A percentile compares a stretch with the other conserved stretches of the same genome.
Conservation (phyloP, 92 coral and sea anemone genomes). For the Siderastrea siderea region DNA sequence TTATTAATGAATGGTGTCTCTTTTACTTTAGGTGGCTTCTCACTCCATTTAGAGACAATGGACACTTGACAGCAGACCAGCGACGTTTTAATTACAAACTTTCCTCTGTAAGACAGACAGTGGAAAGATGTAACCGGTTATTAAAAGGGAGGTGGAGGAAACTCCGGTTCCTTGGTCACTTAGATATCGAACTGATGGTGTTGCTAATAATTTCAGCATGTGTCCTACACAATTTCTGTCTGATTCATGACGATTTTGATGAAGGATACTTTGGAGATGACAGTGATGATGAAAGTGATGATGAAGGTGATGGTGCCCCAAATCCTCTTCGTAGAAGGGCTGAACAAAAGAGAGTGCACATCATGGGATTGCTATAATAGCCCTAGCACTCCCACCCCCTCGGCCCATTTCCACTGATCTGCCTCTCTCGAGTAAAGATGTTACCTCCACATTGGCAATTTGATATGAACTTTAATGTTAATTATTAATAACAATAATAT, state of each 20-base stretch:
- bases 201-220: neutral
- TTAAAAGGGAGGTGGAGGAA: neutral
- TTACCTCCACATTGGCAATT: too few relatives aligned
- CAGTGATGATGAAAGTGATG: neutral
- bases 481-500: too few relatives aligned
- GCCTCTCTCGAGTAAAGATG: too few relatives aligned
- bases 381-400: too few relatives aligned
- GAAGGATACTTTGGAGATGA: constrained; percentile 1
- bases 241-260: constrained; percentile 3
- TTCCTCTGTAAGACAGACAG: constrained; percentile 22
- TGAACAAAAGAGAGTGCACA: too few relatives aligned
- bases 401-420: too few relatives aligned
- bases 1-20: neutral
- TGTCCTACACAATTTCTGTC: neutral
- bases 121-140: neutral
- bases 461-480: too few relatives aligned
- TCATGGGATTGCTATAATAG: too few relatives aligned
- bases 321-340: too few relatives aligned
- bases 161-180: constrained; percentile 10
- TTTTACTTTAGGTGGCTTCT: neutral
- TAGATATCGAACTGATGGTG: neutral
- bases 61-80: constrained; percentile 7
- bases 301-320: too few relatives aligned
- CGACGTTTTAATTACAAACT: neutral
- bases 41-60: constrained; percentile 6